A percentile compares a stretch with the other conserved stretches of the same genome.
These are phyloP conservation scores for Falco biarmicus DNA, from an alignment of 2,797 vertebrate species.

Conservation along the genomic window DNA sequence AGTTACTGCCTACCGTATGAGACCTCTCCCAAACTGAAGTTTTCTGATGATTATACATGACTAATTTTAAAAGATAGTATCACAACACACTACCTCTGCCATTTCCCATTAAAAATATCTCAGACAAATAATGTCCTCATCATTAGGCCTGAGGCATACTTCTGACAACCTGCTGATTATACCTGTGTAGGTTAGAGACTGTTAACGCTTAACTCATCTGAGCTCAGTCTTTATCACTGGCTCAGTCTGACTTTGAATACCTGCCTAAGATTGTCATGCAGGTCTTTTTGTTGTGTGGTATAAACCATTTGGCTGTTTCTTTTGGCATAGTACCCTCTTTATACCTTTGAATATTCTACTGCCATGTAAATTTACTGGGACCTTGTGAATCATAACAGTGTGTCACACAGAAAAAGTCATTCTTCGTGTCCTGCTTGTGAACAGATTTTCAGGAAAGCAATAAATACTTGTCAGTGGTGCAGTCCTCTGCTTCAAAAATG, in stretches of 20 bases:
- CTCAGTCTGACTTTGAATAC: background rate
- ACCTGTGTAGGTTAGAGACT: background rate
- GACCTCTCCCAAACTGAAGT: background rate
- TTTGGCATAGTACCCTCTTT: background rate
- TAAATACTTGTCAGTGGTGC: background rate
- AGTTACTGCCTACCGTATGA: background rate
- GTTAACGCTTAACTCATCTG: background rate
- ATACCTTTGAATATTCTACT: background rate
- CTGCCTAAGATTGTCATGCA: background rate
- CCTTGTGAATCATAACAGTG: background rate
- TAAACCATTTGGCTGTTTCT: background rate
- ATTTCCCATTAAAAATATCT: conserved; percentile 14
- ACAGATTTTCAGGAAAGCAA: background rate
- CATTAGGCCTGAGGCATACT: background rate
- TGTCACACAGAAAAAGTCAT: background rate
- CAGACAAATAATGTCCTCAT: conserved; percentile 31
- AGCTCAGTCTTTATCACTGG: background rate
- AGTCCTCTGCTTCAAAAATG: background rate
- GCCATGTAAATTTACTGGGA: background rate
- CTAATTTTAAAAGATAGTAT: conserved; percentile 41
- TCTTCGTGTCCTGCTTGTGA: background rate
- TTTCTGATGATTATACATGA: background rate
- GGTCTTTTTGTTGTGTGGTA: background rate
- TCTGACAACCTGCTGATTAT: conserved; percentile 12
- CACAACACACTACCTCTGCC: background rate